phyloP scores from a whole-genome alignment of 2,888 invertebrate genomes.

The Disparrhopalites patrizii region DNA sequence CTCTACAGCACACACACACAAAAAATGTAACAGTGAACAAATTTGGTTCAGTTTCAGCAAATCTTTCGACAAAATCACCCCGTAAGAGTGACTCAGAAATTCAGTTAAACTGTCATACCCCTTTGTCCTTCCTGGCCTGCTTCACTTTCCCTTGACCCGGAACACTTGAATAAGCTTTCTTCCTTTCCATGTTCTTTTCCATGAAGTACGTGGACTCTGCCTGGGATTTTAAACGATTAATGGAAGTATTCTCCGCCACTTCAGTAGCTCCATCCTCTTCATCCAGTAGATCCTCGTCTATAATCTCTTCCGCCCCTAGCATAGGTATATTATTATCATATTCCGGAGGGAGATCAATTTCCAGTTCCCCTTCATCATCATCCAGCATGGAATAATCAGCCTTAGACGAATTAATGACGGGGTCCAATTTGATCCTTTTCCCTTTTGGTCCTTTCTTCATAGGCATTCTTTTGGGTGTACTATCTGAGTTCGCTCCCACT shows the following conservation, averaged over 20 bases:
- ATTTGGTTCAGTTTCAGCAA: not conserved
- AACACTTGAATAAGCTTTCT: not conserved
- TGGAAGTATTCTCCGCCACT: constrained; percentile 24
- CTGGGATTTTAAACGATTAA: constrained; percentile 45
- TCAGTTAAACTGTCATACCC: constrained; percentile 56
- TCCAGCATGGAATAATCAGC: constrained; percentile 44
- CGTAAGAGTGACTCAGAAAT: constrained; percentile 1
- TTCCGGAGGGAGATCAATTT: constrained; percentile 52
- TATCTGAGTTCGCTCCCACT: constrained; percentile 6
- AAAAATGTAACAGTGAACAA: constrained; percentile 8
- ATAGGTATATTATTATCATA: constrained; percentile 41
- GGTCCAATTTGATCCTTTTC: constrained; percentile 29
- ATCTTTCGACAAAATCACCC: too few species aligned
- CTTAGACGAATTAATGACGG: constrained; percentile 44
- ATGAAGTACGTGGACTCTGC: constrained; percentile 64
- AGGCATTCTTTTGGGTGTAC: not conserved
- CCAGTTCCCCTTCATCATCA: constrained; percentile 52
- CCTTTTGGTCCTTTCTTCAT: constrained; percentile 13
- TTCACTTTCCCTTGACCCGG: constrained; percentile 68
- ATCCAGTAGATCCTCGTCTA: constrained; percentile 42
- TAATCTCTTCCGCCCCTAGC: constrained; percentile 42
- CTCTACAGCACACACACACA: constrained; percentile 53
- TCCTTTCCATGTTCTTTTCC: constrained; percentile 68
- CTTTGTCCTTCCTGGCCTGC: constrained; percentile 73
- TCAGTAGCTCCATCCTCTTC: constrained; percentile 44